Conservation (phyloP, 1,140 invertebrate species). For the Aphelenchoides fujianensis region DNA sequence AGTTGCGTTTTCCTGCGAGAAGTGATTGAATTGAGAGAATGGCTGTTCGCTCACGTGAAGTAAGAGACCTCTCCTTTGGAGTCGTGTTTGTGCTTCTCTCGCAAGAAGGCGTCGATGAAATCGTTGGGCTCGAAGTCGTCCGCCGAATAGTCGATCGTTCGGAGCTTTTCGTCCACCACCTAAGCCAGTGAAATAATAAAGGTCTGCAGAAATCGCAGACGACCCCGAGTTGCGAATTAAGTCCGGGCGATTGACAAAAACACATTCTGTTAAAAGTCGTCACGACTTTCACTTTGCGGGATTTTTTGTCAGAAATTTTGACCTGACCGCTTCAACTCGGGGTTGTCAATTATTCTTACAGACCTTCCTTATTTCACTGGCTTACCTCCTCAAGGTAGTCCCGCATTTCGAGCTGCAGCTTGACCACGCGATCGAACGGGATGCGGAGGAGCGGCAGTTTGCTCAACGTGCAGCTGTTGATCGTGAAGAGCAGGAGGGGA, state of each 20-base stretch:
- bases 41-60: too few relatives aligned
- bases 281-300: too few relatives aligned
- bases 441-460: neutral
- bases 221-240: too few relatives aligned
- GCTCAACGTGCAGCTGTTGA: neutral
- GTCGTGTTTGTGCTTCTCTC: neutral
- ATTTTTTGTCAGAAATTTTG: neutral
- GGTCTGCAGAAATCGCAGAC: too few relatives aligned
- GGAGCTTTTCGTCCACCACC: neutral
- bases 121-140: neutral
- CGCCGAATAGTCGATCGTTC: neutral
- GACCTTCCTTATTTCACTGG: neutral
- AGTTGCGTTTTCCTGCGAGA: neutral
- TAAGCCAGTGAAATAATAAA: neutral
- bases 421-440: too few relatives aligned
- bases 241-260: too few relatives aligned
- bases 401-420: too few relatives aligned
- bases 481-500: neutral
- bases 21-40: too few relatives aligned
- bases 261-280: too few relatives aligned
- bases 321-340: neutral
- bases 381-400: too few relatives aligned
- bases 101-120: neutral
- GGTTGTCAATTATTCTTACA: too few relatives aligned
- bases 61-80: neutral